Evolutionary conservation across 2,888 invertebrate species (phyloP).

Genomic region (Nephrocerus scutellatus): DNA sequence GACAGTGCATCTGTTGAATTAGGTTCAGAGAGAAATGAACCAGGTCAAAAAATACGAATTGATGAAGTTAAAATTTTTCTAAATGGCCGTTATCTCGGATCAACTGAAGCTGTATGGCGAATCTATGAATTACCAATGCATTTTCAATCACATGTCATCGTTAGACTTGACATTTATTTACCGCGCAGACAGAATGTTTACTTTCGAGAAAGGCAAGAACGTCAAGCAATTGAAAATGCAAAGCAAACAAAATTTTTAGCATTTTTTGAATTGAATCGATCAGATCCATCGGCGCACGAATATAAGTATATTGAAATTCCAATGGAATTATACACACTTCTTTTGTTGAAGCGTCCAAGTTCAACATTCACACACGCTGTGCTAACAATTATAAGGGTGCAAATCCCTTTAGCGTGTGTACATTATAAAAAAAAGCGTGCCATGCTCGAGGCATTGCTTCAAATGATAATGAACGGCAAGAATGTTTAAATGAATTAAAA

Average conservation of each 20-base stretch:
- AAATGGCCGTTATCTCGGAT: conserved; percentile 35
- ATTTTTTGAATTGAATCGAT: conserved; percentile 11
- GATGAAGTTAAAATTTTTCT: conserved; percentile 33
- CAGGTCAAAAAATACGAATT: neutral
- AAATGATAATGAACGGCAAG: conserved; percentile 19
- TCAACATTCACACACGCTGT: too few species aligned
- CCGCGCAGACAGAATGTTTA: conserved; percentile 26
- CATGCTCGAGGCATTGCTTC: conserved; percentile 18
- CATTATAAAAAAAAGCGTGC: too few species aligned
- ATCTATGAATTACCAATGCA: conserved; percentile 28
- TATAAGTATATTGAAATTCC: conserved; percentile 10
- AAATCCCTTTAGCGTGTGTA: too few species aligned
- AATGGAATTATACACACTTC: conserved; percentile 15
- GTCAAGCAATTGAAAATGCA: conserved; percentile 10
- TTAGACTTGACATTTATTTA: conserved; percentile 35
- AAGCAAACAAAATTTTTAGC: conserved; percentile 12
- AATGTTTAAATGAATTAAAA: conserved; percentile 17
- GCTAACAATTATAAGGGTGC: too few species aligned
- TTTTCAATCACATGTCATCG: conserved; percentile 31
- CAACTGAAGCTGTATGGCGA: conserved; percentile 39
- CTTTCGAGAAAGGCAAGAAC: conserved; percentile 16
- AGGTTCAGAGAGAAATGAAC: neutral
- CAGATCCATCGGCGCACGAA: conserved; percentile 1
- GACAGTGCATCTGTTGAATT: conserved; percentile 24
- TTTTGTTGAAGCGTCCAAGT: conserved; percentile 14